Percentiles rank a stretch among this genome's conserved stretches.
These are phyloP conservation scores for Tenualosa ilisha DNA, from an alignment of 2,797 vertebrate genomes.

Conservation along the genomic window DNA sequence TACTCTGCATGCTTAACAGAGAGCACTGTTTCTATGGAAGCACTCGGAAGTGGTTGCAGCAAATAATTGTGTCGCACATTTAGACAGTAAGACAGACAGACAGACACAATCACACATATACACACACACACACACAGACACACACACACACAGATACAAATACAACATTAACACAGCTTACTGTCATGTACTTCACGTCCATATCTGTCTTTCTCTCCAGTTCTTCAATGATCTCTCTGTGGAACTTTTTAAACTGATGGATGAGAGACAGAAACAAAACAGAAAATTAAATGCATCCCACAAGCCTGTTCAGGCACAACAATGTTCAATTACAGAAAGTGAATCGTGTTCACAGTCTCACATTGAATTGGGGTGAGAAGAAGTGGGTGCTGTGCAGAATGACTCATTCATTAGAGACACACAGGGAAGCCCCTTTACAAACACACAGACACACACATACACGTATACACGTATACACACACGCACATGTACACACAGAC, in stretches of 20 bases:
- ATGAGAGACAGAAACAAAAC: conserved; percentile 19
- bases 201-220: conserved; percentile 94
- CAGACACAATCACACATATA: background rate
- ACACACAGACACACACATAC: background rate
- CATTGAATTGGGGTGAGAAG: background rate
- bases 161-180: conserved; percentile 67
- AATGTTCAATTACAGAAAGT: background rate
- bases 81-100: background rate
- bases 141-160: background rate
- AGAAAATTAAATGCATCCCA: background rate
- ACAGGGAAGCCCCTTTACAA: background rate
- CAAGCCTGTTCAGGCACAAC: background rate
- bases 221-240: conserved; percentile 89
- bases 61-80: background rate
- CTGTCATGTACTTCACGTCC: conserved; percentile 97
- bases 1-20: background rate
- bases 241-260: conserved; percentile 90
- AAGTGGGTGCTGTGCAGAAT: background rate
- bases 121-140: conserved; percentile 1
- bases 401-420: background rate
- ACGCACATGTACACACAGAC: background rate
- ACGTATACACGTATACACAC: background rate
- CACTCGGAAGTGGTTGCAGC: background rate
- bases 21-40: conserved; percentile 7
- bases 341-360: background rate